phyloP scores from a whole-genome alignment of 2,113 vertebrate species.

The Myotis davidii region DNA sequence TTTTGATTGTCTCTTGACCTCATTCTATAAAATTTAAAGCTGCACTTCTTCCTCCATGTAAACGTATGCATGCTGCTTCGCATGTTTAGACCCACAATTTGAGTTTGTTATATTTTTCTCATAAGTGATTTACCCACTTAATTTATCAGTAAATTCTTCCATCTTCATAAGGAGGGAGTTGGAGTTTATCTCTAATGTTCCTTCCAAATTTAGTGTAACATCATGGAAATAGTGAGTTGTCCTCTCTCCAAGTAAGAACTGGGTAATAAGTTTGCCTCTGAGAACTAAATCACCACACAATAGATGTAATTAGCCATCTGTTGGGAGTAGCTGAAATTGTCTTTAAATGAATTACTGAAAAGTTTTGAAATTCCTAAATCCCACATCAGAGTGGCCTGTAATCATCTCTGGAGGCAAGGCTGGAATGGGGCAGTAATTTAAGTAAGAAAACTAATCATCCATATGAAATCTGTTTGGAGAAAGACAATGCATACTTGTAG shows the following conservation, averaged over 20 bases:
- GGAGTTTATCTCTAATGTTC: slow-evolving; percentile 52
- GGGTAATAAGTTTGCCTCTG: slow-evolving; percentile 74
- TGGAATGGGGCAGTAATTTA: slow-evolving; percentile 46
- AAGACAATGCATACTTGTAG: neutral
- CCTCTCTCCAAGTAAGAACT: slow-evolving; percentile 60
- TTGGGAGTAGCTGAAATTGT: slow-evolving; percentile 76
- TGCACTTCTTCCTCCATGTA: accelerated
- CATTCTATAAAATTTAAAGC: neutral
- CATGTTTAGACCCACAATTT: neutral
- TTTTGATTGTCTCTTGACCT: neutral
- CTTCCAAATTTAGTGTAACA: slow-evolving; percentile 74
- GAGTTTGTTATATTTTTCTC: slow-evolving; percentile 44
- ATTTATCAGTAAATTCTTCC: slow-evolving; percentile 53
- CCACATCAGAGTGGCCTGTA: slow-evolving; percentile 48
- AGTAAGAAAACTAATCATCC: slow-evolving; percentile 54
- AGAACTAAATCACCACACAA: slow-evolving; percentile 77
- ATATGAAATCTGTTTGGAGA: slow-evolving; percentile 14
- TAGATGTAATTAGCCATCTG: slow-evolving; percentile 82
- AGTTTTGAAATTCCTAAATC: slow-evolving; percentile 74
- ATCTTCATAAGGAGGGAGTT: slow-evolving; percentile 43
- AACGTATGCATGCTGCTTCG: neutral
- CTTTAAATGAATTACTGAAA: slow-evolving; percentile 72
- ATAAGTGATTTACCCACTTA: slow-evolving; percentile 55
- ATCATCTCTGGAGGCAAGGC: slow-evolving; percentile 58
- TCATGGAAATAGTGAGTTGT: slow-evolving; percentile 68